phyloP scores from a whole-genome alignment of 2,797 vertebrate species.

The Vultur gryphus region DNA sequence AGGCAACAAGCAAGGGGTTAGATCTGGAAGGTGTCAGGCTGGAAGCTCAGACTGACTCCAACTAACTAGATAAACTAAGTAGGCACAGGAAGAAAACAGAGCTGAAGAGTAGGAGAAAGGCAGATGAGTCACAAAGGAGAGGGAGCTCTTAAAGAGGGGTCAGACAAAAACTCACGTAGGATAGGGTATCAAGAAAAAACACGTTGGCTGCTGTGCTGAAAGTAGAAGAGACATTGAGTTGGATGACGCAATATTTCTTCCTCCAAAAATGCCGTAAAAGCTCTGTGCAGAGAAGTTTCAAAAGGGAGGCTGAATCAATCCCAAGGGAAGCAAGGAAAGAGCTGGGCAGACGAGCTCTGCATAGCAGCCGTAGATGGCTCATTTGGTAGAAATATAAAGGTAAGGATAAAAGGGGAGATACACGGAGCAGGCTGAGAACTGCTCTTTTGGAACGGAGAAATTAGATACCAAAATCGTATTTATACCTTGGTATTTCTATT shows the following conservation, averaged over 20 bases:
- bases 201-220: neutral
- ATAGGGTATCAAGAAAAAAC: neutral
- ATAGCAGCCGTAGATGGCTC: neutral
- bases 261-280: neutral
- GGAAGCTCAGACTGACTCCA: neutral
- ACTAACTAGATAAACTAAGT: neutral
- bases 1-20: neutral
- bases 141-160: neutral
- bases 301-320: neutral
- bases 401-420: neutral
- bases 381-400: neutral
- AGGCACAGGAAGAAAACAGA: neutral
- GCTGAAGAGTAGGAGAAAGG: neutral
- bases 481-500: neutral
- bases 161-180: neutral
- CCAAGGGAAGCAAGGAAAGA: neutral
- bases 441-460: neutral
- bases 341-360: neutral
- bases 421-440: neutral
- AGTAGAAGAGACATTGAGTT: neutral
- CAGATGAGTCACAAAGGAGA: neutral
- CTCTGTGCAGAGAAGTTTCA: neutral
- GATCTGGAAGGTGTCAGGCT: neutral
- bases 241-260: neutral
- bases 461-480: neutral